phyloP scores from a whole-genome alignment of 2,113 vertebrate species.

The Pseudorhombus dupliciocellatus region DNA sequence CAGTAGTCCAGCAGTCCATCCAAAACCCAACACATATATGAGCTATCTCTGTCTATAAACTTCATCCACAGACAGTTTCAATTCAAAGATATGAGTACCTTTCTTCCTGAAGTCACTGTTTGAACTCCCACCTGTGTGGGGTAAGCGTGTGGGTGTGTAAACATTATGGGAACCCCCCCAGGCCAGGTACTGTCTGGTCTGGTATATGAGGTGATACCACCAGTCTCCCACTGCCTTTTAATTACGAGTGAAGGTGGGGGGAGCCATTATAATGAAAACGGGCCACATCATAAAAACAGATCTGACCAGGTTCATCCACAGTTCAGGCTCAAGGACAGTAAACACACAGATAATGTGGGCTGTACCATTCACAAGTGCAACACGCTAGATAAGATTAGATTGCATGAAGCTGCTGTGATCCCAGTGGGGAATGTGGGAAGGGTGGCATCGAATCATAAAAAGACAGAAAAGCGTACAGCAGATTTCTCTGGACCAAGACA shows the following conservation, averaged over 20 bases:
- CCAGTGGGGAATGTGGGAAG: neutral
- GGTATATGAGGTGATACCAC: constrained; percentile 70
- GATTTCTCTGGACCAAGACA: too few species aligned
- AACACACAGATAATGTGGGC: constrained; percentile 59
- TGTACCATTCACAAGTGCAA: constrained; percentile 52
- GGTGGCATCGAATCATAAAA: neutral
- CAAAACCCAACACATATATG: neutral
- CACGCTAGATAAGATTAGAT: constrained; percentile 54
- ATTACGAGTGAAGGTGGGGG: constrained; percentile 61
- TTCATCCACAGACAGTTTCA: neutral
- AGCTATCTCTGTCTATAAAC: neutral
- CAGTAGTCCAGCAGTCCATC: too few species aligned
- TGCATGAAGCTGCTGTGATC: constrained; percentile 18
- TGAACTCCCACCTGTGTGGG: constrained; percentile 41
- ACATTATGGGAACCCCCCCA: constrained; percentile 69
- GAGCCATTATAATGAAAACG: constrained; percentile 71
- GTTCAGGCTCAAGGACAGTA: constrained; percentile 73
- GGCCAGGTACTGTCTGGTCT: constrained; percentile 69
- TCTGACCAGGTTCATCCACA: constrained; percentile 71
- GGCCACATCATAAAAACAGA: constrained; percentile 74
- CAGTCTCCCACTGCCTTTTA: constrained; percentile 75
- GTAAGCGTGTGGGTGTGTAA: constrained; percentile 65
- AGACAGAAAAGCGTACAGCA: neutral
- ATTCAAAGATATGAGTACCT: constrained; percentile 5
- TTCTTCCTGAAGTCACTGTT: constrained; percentile 22